Evolutionary conservation across 2,113 vertebrate species (phyloP), one percentile per base, ranked within the genome.

Genomic region (Choloepus hoffmanni): DNA sequence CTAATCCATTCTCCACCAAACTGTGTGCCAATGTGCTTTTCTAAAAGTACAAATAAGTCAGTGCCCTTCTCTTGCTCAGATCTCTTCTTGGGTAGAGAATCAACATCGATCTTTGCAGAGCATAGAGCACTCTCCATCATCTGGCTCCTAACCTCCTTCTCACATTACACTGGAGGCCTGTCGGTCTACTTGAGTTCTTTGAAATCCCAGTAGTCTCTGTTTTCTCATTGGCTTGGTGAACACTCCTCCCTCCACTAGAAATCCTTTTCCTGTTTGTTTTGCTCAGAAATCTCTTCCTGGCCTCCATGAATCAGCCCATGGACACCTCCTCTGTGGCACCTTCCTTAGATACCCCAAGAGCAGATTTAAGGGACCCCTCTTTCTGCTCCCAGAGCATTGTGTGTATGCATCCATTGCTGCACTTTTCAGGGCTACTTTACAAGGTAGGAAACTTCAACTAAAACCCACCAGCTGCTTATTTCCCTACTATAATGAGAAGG

Each of bases 41-140:
- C 72, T 30, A 1, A 67, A 72, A 83, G 26, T 26, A 33, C 58
- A 72, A 58, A 36, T 40, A 21, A 16, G 21, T 28, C 21, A 6
- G 26, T 13, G 76, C 63, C 30, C 36, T 11, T 55, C 55, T 26
- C 36, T 90, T 43, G 18, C 43, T 82, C 68, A 91, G 86, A 87
- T 40, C 28, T 58, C 50, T 72, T 89, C 43, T 43, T 26, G 62
- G 40, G 82, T 63, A 26, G 53, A 48, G 28, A 58, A 33, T 4
- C 48, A 50, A 50, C 36, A 74, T 1, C 0, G 5, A 33, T 36
- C 19, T 18, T 8, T 30, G 50, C 0, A 68, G 55, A 83, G 7
- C 13, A 23, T 0, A 26, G 68, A 43, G 23, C 2, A 6, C 3
- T 10, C 1, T 28, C 76, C 50, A 2, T 76, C 10, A 21, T 9